Evolutionary conservation across 1,140 invertebrate genomes (phyloP), one percentile per base, ranked within the genome.

Genomic region (Drosophila carrolli): DNA sequence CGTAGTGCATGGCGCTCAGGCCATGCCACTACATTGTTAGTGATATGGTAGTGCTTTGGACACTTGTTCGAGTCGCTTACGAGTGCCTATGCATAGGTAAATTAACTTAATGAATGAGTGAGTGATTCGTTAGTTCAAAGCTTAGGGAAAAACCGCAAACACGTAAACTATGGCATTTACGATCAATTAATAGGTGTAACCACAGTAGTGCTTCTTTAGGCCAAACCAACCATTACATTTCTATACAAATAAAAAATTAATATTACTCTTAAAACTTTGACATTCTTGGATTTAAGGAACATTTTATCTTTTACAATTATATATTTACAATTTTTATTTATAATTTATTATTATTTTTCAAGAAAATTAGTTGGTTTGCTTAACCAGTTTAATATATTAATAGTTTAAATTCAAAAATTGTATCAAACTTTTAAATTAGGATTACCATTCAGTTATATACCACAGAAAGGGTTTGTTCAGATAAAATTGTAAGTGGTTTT

Each of bases 31-130:
- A n/a, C 27, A 51, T 53, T 29, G 60, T 32, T 44, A 62, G 32
- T 65, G 38, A 27, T 35, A 62, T 65, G 35, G 29, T 41, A 44
- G 46, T 37, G 55, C 43, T 16, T 32, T 19, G 35, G 63, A 27
- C 46, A 14, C 11, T 59, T 62, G 32, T 11, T 66, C 63, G 63
- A 67, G 60, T 66, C 47, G 48, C 32, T 38, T 29, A 8, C 47
- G 60, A 53, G 47, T 44, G 38, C 47, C 27, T 41, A 29, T 23
- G 2, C 23, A 23, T 68, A 38, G 47, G 47, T 48, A 35, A 65
- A 68, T 68, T 68, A 37, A 53, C 47, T 46, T 43, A 68, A 68
- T 68, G 65, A 68, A 68, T 66, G 65, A 68, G 47, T 53, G 59
- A 51, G 46, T 16, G 46, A 14, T 23, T 27, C 19, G 38, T 0